Base-by-base conservation (phyloP, 2,888 invertebrate species). In the Archips crataeganus region DNA sequence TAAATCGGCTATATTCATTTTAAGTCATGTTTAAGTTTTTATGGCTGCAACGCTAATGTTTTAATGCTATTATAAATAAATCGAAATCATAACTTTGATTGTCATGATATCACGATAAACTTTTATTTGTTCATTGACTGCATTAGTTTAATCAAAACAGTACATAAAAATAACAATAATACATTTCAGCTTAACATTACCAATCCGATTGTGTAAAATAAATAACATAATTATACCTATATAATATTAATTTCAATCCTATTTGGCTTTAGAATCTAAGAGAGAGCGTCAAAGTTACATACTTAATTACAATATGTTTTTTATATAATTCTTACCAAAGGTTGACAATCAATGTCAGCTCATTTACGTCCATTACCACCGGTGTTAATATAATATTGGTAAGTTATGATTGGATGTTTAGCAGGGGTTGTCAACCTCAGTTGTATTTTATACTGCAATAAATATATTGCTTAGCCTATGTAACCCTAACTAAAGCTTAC, bases 401-500 rank as follows among this genome's bases (percentile, higher is more conserved):
- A n/a, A 49, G 32, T 63, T 73, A 9, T 60, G 69, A 64, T 69
- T 59, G 68, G 64, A 34, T 11, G 42, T 47, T 32, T 59, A 72
- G 70, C 79, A 76, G 79, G 72, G 9, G 66, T 76, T 74, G 77
- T 64, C 79, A 63, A 70, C 60, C 79, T 77, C 67, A 65, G 67
- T 74, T n/a, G 68, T 68, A 71, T 71, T 74, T 42, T 70, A 75
- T 70, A 70, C 70, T 65, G 61, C 61, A 72, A 70, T 79, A 78
- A 61, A 71, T 73, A 73, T 68, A 67, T 69, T 75, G 49, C 63
- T 59, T 79, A 80, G 75, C 79, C 79, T 81, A 74, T 75, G 81
- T 39, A 39, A 39, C 39, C 74, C 85, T 89, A 87, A 82, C 83
- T 90, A 90, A 88, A 89, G 90, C 89, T 89, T 86, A 83, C 77